Conservation (phyloP, 2,113 vertebrate species). For the Pangasianodon gigas region DNA sequence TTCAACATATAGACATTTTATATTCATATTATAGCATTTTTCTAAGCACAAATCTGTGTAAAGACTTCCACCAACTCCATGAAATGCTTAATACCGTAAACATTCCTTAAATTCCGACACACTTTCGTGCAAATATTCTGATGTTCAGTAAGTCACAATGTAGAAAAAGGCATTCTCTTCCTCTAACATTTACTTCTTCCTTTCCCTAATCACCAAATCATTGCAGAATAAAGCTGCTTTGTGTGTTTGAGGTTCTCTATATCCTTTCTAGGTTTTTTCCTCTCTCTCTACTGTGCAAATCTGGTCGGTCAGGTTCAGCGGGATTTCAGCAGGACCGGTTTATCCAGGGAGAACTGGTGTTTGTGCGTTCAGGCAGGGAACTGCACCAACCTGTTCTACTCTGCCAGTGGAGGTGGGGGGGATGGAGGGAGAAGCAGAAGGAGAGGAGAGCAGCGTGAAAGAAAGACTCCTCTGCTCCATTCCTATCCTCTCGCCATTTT, state of each 20-base stretch:
- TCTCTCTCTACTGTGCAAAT: conserved; percentile 47
- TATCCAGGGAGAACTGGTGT: conserved; percentile 76
- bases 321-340: conserved; percentile 79
- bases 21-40: background rate
- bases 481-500: conserved; percentile 15
- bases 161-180: background rate
- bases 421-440: conserved; percentile 34
- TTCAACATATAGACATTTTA: background rate
- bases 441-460: conserved; percentile 14
- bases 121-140: background rate
- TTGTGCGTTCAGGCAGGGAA: conserved; percentile 71
- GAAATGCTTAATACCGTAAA: background rate
- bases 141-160: background rate
- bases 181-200: background rate
- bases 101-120: background rate
- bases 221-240: conserved; percentile 47
- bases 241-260: conserved; percentile 46
- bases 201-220: conserved; percentile 29
- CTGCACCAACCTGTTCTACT: conserved; percentile 73
- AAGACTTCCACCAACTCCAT: background rate
- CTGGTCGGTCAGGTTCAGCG: conserved; percentile 71
- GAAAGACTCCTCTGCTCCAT: conserved; percentile 33
- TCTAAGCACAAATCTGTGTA: background rate
- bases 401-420: conserved; percentile 55
- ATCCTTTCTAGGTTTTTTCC: conserved; percentile 47